A percentile compares a stretch with the other conserved stretches of the same genome.
phyloP scores from a whole-genome alignment of 2,888 invertebrate species.

The Napeogenes inachia region DNA sequence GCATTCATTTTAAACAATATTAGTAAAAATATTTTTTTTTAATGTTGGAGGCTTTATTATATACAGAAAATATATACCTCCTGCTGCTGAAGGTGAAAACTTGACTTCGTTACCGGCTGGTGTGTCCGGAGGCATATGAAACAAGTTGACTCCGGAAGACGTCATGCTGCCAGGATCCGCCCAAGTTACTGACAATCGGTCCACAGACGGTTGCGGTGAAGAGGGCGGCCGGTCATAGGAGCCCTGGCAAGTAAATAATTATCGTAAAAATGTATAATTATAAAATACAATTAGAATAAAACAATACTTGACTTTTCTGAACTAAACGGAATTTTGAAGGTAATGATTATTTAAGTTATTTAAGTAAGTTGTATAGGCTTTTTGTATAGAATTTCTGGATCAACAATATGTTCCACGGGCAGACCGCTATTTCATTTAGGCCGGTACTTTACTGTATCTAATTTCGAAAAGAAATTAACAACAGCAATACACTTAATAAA shows the following conservation, averaged over 20 bases:
- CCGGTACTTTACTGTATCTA: background rate
- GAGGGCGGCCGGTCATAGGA: conserved; percentile 74
- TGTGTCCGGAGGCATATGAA: conserved; percentile 64
- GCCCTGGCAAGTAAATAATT: conserved; percentile 38
- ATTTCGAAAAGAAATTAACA: background rate
- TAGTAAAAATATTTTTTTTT: background rate
- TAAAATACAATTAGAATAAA: too few relatives aligned
- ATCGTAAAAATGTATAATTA: background rate
- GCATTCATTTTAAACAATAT: background rate
- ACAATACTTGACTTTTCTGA: too few relatives aligned
- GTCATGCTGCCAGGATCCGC: conserved; percentile 76
- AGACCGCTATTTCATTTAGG: background rate
- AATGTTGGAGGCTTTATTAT: background rate
- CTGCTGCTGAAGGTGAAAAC: conserved; percentile 54
- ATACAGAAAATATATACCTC: conserved; percentile 21
- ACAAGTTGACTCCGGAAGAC: conserved; percentile 68
- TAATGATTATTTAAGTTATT: too few relatives aligned
- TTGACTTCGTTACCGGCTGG: conserved; percentile 64
- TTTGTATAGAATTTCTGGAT: background rate
- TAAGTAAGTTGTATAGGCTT: too few relatives aligned
- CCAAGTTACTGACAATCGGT: conserved; percentile 85
- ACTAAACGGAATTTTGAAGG: too few relatives aligned
- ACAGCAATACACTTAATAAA: conserved; percentile 3
- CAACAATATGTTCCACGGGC: background rate
- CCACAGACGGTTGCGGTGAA: conserved; percentile 83